These are phyloP conservation scores for Charaxes varanes DNA, from an alignment of 1,140 invertebrate species.

Conservation along the genomic window DNA sequence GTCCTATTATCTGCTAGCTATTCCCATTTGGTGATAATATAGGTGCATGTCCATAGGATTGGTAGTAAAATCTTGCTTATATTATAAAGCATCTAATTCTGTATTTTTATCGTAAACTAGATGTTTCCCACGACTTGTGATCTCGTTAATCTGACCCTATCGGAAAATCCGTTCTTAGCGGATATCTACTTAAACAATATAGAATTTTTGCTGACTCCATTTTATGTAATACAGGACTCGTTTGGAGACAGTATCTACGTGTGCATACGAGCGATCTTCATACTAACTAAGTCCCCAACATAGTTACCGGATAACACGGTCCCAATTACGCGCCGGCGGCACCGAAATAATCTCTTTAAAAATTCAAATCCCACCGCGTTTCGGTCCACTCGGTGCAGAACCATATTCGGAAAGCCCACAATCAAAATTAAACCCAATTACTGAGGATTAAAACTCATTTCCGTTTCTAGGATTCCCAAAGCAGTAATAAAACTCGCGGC, in stretches of 20 bases:
- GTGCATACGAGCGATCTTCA: constrained; percentile 4
- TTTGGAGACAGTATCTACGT: constrained; percentile 1
- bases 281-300: constrained; percentile 16
- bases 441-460: not conserved
- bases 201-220: not conserved
- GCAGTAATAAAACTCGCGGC: constrained; percentile 15
- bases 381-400: constrained; percentile 19
- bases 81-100: no score
- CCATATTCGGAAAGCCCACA: not conserved
- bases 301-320: constrained; percentile 25
- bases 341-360: constrained; percentile 56
- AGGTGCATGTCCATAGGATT: no score
- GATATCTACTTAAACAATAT: no score
- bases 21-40: no score
- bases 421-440: constrained; percentile 8
- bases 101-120: no score
- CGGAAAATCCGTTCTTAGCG: no score
- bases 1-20: no score
- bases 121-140: no score
- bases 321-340: constrained; percentile 32
- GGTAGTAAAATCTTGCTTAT: no score
- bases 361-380: constrained; percentile 40
- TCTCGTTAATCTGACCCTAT: no score
- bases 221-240: not conserved
- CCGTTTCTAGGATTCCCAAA: not conserved